phyloP scores from a whole-genome alignment of 2,113 vertebrate species.

The Oreochromis spilurus region DNA sequence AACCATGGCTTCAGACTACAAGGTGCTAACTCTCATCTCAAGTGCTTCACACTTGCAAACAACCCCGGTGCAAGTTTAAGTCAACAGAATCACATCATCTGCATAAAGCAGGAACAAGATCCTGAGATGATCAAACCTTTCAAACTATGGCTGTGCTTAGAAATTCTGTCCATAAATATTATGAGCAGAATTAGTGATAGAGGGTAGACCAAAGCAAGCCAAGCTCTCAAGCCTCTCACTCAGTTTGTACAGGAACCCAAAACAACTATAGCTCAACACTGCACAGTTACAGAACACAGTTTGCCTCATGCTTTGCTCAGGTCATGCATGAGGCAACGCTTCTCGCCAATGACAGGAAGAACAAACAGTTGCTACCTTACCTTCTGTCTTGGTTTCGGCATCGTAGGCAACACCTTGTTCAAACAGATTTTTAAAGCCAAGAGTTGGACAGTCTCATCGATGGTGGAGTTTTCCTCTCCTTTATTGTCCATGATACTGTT shows the following conservation, averaged over 20 bases:
- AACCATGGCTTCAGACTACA: not conserved
- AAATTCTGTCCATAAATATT: not conserved
- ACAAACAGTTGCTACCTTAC: not conserved
- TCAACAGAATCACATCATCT: not conserved
- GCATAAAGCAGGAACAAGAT: not conserved
- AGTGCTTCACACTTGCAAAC: not conserved
- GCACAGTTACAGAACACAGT: not conserved
- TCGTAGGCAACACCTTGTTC: not conserved
- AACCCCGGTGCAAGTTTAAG: rapidly evolving
- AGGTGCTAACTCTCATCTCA: not conserved
- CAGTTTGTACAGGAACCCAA: not conserved
- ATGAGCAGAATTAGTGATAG: not conserved
- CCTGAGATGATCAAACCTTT: not conserved
- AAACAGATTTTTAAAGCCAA: not conserved
- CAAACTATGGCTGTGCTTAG: not conserved
- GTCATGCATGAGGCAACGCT: not conserved
- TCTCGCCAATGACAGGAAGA: not conserved
- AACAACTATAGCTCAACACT: not conserved
- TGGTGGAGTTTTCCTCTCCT: not conserved
- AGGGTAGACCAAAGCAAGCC: not conserved
- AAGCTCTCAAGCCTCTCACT: not conserved
- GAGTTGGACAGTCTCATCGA: not conserved
- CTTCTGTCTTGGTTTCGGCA: not conserved
- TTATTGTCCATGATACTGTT: not conserved
- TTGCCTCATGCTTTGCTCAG: not conserved